Evolutionary conservation across 2,797 vertebrate genomes (phyloP), one percentile per base, ranked within the genome.

Genomic region (Nyctalus aviator): DNA sequence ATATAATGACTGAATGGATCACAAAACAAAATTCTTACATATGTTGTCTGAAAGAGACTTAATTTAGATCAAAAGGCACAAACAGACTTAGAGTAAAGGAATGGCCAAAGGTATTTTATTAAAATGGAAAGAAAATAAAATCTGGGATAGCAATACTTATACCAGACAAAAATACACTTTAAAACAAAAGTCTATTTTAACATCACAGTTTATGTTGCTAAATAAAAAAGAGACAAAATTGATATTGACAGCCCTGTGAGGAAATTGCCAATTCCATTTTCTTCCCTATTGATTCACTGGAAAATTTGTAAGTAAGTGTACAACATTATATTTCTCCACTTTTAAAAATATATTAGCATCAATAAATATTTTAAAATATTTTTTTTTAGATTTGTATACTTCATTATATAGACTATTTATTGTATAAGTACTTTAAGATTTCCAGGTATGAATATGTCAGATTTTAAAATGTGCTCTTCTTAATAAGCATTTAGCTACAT

Each of bases 261-360:
- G 48, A 5, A 82, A 71, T 53, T n/a, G 2, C 4, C 4, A 77
- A 27, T 90, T 21, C 17, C 25, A 32, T 48, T 87, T 66, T 93
- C 8, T 72, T 44, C 5, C 10, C 44, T 55, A 6, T 8, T 6
- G 23, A 20, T 41, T 30, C 62, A 81, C 53, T 44, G 10, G 10
- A 37, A 72, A 27, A 48, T 53, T 90, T 77, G 35, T 75, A 57
- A 59, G 25, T 59, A 27, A 8, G 8, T 25, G 57, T 59, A 21
- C 5, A 93, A 66, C 7, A 44, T 55, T 68, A 37, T 12, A 32
- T 46, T 78, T 90, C 72, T 46, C 30, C 62, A 64, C 27, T 9
- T 85, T 89, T 69, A 75, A 66, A 82, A 41, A 32, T 66, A 55
- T 23, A 92, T 84, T 89, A 55, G 6, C 25, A 77, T 93, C 35